Evolutionary conservation across 2,113 vertebrate species (phyloP), one percentile per base, ranked within the genome.

Genomic region (Pituophis catenifer): DNA sequence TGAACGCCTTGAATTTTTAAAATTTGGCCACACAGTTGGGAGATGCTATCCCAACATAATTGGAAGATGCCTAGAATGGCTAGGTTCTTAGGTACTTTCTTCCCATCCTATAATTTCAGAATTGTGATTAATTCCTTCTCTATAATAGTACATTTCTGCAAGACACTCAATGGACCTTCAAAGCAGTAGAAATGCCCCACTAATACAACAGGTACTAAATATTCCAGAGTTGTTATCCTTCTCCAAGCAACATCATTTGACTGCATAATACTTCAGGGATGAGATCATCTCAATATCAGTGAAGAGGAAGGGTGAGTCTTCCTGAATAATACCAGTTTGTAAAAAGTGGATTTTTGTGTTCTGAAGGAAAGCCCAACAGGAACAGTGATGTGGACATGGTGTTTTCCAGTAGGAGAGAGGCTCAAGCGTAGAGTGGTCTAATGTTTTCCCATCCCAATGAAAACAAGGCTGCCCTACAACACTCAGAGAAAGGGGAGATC

Each of bases 301-400:
- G 86, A 58, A 24, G 50, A 92, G 89, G 90, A 93, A 87, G 85
- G 90, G 62, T 0, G 54, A 59, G 15, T 85, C 87, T 89, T 93
- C 93, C 90, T 89, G 87, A 55, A 33, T n/a, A 62, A 59, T n/a
- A 52, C 13, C 8, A 0, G 13, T 65, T 38, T 23, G 33, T 85
- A 89, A 70, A 54, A 89, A 58, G 57, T 58, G 86, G 19, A 44
- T 85, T 91, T 91, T 19, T 33, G 54, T 33, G 19, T n/a, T 59
- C 26, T 38, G n/a, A 24, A 89, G 13, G 88, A 90, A 93, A n/a
- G 65, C 11, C 54, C 48, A 52, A 57, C 6, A 8, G 26, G 29
- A 57, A 26, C 7, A 19, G 38, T 12, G 38, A 90, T 50, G 70
- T 55, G 65, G 3, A 8, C 29, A 2, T 26, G 3, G 29, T 9